Percentiles rank a stretch among this genome's conserved stretches.
These are phyloP conservation scores for Amphipyra tragopoginis DNA, from an alignment of 2,888 invertebrate genomes.

Conservation along the genomic window DNA sequence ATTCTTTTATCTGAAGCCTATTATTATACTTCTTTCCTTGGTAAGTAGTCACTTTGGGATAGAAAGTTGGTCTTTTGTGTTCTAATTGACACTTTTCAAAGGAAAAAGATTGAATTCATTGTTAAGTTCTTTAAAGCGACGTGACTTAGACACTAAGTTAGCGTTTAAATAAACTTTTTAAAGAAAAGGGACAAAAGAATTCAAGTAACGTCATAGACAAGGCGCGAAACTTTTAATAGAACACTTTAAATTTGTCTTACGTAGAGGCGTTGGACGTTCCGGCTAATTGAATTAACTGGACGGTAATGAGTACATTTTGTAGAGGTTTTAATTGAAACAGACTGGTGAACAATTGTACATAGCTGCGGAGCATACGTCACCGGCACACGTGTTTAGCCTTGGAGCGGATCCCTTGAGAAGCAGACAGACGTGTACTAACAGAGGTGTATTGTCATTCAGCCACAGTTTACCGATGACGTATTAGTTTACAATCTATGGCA, in stretches of 20 bases:
- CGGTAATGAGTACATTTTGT: conserved; percentile 49
- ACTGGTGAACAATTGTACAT: conserved; percentile 22
- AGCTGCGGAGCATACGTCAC: conserved; percentile 16
- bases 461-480: conserved; percentile 20
- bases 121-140: conserved; percentile 68
- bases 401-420: conserved; percentile 37
- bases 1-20: conserved; percentile 54
- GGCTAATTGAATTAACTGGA: conserved; percentile 53
- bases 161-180: conserved; percentile 69
- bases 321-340: conserved; percentile 46
- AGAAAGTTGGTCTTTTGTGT: conserved; percentile 65
- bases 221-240: conserved; percentile 73
- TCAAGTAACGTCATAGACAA: conserved; percentile 67
- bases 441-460: conserved; percentile 27
- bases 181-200: conserved; percentile 65
- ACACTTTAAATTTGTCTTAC: conserved; percentile 68
- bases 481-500: not conserved
- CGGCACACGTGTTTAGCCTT: conserved; percentile 38
- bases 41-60: conserved; percentile 60
- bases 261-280: conserved; percentile 55
- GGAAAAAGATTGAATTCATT: conserved; percentile 71
- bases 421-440: conserved; percentile 19
- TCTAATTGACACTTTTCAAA: conserved; percentile 65
- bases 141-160: conserved; percentile 71
- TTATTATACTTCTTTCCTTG: conserved; percentile 51